Evolutionary conservation across 2,797 vertebrate species (phyloP).

Genomic region (Amblyraja radiata): DNA sequence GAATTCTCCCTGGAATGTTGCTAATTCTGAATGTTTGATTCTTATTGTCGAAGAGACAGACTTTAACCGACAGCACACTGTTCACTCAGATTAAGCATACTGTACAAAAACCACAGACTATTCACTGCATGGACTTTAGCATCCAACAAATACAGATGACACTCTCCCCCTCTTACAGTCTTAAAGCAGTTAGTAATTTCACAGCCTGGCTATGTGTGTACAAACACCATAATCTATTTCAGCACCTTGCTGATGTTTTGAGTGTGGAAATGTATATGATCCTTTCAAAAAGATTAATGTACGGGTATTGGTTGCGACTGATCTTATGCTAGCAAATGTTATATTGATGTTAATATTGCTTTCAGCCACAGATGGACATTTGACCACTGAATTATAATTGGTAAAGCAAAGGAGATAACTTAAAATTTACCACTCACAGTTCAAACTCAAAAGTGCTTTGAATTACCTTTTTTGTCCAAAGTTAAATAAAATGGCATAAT

Average conservation of each 20-base stretch:
- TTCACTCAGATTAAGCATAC: background rate
- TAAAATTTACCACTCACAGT: background rate
- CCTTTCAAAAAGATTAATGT: background rate
- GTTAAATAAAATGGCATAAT: background rate
- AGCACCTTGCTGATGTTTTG: constrained; percentile 5
- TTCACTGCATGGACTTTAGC: background rate
- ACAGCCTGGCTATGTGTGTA: background rate
- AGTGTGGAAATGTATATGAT: background rate
- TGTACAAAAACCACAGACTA: background rate
- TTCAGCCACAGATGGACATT: background rate
- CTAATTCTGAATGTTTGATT: background rate
- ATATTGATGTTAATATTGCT: constrained; percentile 19
- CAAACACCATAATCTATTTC: background rate
- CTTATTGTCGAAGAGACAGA: background rate
- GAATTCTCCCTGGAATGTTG: background rate
- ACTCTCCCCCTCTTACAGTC: background rate
- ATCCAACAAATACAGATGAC: background rate
- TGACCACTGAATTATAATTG: background rate
- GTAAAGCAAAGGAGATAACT: background rate
- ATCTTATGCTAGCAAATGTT: constrained; percentile 24
- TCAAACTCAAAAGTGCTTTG: constrained; percentile 14
- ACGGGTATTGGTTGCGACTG: constrained; percentile 26
- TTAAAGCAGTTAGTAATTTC: background rate
- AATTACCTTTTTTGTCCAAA: background rate
- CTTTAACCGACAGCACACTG: background rate